Base-by-base conservation (phyloP, 2,797 vertebrate species). In the Graptemys geographica region DNA sequence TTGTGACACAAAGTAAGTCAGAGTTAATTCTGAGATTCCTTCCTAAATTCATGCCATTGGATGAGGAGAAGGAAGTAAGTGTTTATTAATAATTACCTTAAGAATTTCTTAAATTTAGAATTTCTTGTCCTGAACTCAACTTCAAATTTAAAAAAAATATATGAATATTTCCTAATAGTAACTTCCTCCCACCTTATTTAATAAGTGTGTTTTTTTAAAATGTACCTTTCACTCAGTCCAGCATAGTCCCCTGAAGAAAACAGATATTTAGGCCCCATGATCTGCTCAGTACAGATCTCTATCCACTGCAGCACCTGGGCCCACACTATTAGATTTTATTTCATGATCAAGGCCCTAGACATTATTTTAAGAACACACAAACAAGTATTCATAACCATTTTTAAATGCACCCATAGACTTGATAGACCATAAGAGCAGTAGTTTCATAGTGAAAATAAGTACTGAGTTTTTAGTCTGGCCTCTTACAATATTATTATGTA, bases 351-450 rank as follows among this genome's bases (percentile, higher is more conserved):
- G 10, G 85, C 37, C 27, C 72, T 62, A 78, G 1, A 53, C 5
- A 81, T 0, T 89, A 59, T 87, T 85, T 94, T 88, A 83, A 94
- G 95, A 92, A 65, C 53, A 83, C 3, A 47, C 81, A 5, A 88
- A 87, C 59, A 89, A 11, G 10, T 51, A 90, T 81, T 92, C 15
- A 12, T 23, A 90, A 76, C 2, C 49, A 19, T 56, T 93, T 87
- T n/a, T 56, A 62, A 37, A 6, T 79, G 79, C 12, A 62, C 8
- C 37, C 37, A 53, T 1, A 78, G 44, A 78, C 25, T 28, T 78
- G 44, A 31, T 31, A 78, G 12, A 27, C 44, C 27, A 49, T 78
- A 27, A 78, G 15, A 37, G 23, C 13, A 31, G 37, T 94, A 47
- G 44, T 78, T 65, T 81, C 55, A 52, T 6, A 12, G 41, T 92